Conservation (phyloP, 2,113 vertebrate genomes). For the Sapajus apella region DNA sequence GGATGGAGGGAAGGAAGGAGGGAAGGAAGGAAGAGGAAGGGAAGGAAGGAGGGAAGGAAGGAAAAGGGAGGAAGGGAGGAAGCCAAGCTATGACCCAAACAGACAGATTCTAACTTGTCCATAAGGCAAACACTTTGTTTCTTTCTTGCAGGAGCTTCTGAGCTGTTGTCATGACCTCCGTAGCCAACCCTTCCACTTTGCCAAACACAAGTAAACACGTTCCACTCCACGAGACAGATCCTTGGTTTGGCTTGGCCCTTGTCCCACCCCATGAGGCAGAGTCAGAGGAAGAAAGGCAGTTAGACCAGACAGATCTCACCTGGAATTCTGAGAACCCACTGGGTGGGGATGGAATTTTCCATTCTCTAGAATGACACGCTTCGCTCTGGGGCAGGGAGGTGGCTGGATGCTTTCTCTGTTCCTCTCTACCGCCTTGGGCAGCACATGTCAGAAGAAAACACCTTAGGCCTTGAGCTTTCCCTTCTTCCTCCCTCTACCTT, state of each 20-base stretch:
- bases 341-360: constrained; percentile 43
- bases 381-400: constrained; percentile 53
- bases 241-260: not conserved
- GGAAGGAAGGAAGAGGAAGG: rapidly evolving
- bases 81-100: not conserved
- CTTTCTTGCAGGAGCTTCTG: constrained; percentile 31
- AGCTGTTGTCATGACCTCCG: constrained; percentile 60
- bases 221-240: constrained; percentile 17
- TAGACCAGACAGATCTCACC: constrained; percentile 45
- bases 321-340: constrained; percentile 44
- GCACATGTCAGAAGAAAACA: not conserved
- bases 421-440: not conserved
- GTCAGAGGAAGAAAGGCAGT: not conserved
- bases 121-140: constrained; percentile 34
- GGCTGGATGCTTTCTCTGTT: constrained; percentile 27
- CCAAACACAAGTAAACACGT: constrained; percentile 48
- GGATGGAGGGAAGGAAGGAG: no score
- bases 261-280: constrained; percentile 54
- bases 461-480: not conserved
- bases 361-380: constrained; percentile 21
- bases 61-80: not conserved
- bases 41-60: no score
- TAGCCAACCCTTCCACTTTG: not conserved
- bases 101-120: constrained; percentile 68
- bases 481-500: not conserved